Percentiles rank a stretch among this genome's conserved stretches.
Conservation (phyloP, 2,888 invertebrate genomes). For the Prenolepis imparis region DNA sequence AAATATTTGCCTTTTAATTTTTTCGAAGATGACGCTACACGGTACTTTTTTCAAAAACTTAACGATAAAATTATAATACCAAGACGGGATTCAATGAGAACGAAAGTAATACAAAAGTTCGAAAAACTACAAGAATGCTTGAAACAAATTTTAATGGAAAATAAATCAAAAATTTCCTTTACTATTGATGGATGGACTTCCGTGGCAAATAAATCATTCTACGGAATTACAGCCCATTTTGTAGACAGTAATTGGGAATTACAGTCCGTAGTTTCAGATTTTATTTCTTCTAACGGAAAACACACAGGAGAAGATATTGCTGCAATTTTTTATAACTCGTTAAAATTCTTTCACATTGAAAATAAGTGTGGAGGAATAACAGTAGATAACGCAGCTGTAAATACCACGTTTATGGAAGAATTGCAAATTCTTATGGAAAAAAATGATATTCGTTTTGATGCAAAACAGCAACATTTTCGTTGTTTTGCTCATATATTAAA, state of each 20-base stretch:
- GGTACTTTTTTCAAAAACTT: constrained; percentile 2
- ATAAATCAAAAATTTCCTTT: constrained; percentile 68
- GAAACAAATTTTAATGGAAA: constrained; percentile 15
- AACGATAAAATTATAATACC: constrained; percentile 3
- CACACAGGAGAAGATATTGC: constrained; percentile 75
- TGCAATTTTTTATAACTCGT: constrained; percentile 60
- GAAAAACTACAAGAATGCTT: constrained; percentile 55
- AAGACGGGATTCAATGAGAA: constrained; percentile 10
- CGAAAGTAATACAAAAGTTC: constrained; percentile 21
- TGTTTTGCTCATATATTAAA: constrained; percentile 62
- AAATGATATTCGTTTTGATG: constrained; percentile 58
- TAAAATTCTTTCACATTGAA: constrained; percentile 62
- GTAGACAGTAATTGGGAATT: constrained; percentile 70
- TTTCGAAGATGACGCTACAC: too few relatives aligned
- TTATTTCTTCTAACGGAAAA: constrained; percentile 68
- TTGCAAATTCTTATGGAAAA: constrained; percentile 47
- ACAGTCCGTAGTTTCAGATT: constrained; percentile 72
- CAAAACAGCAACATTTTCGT: constrained; percentile 74
- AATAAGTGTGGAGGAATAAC: constrained; percentile 74
- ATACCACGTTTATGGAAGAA: constrained; percentile 72
- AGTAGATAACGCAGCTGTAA: constrained; percentile 71
- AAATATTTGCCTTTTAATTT: too few relatives aligned
- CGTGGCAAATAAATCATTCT: constrained; percentile 68
- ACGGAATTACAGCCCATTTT: constrained; percentile 75
- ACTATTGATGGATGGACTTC: constrained; percentile 75